A percentile compares a stretch with the other conserved stretches of the same genome.
phyloP scores from a whole-genome alignment of 2,888 invertebrate species.

The Ochropleura plecta region DNA sequence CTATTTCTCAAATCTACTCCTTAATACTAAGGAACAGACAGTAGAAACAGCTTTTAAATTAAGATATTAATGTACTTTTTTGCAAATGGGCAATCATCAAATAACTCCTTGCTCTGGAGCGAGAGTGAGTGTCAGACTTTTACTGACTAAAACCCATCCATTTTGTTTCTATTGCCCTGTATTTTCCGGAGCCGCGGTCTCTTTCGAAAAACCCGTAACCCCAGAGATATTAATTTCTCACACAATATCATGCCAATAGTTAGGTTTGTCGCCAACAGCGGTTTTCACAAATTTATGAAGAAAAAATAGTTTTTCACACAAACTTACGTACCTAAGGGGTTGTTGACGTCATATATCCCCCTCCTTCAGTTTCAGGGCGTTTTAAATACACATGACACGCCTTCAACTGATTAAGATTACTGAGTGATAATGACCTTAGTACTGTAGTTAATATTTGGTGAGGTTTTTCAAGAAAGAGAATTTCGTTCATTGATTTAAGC shows the following conservation, averaged over 20 bases:
- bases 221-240: background rate
- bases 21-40: too few relatives aligned
- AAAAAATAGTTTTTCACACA: constrained; percentile 19
- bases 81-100: too few relatives aligned
- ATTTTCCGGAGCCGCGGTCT: too few relatives aligned
- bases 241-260: background rate
- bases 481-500: background rate
- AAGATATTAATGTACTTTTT: too few relatives aligned
- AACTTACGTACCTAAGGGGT: constrained; percentile 7
- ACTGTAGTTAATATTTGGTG: constrained; percentile 3
- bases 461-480: background rate
- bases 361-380: constrained; percentile 34
- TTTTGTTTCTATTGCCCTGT: too few relatives aligned
- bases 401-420: constrained; percentile 30
- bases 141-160: too few relatives aligned
- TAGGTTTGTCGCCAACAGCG: background rate
- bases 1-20: too few relatives aligned
- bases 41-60: too few relatives aligned
- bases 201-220: too few relatives aligned
- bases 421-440: constrained; percentile 38
- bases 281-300: constrained; percentile 5
- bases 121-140: too few relatives aligned
- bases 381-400: constrained; percentile 50
- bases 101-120: too few relatives aligned
- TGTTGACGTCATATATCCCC: constrained; percentile 35